Evolutionary conservation across 2,797 vertebrate species (phyloP), one percentile per base, ranked within the genome.

Genomic region (Diceros bicornis): DNA sequence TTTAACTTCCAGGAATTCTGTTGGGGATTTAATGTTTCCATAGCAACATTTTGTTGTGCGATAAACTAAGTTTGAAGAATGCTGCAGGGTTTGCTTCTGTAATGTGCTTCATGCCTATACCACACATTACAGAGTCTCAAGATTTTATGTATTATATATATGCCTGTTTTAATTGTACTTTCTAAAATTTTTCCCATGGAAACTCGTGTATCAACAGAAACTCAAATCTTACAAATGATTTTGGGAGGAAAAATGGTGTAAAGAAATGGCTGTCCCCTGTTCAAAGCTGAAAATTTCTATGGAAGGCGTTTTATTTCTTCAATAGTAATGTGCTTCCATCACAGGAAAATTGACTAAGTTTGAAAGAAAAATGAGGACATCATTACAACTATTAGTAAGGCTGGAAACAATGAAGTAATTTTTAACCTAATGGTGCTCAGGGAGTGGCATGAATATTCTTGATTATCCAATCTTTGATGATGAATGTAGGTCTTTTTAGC

Each of bases 1-100:
- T 95, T 93, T 86, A 97, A 97, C 94, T 97, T 98, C 95, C 94
- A 97, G 97, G 97, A 98, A 98, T 94, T 96, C 95, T 94, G 81
- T 8, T 91, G 97, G 75, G 94, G 81, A 96, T 93, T 95, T 71
- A 25, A 61, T 72, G 97, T 98, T 98, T 94, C 98, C 79, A 96
- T 97, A 79, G 97, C 81, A 97, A 98, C 93, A 61, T 47, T 96
- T 95, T 95, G 79, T 90, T 96, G 95, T 96, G 95, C 84, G 75
- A 89, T 68, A 96, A 95, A 98, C 84, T 89, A 97, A 82, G 85
- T 79, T 59, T 96, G 94, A 96, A 97, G 89, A 98, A 55, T 52
- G 64, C 75, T 93, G 47, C 55, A 86, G 95, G 97, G 66, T 71
- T 95, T 94, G 82, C 78, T 91, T 96, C 91, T 78, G 34, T 81